Base-by-base conservation (phyloP, 2,113 vertebrate genomes). In the Chrysochloris asiatica region DNA sequence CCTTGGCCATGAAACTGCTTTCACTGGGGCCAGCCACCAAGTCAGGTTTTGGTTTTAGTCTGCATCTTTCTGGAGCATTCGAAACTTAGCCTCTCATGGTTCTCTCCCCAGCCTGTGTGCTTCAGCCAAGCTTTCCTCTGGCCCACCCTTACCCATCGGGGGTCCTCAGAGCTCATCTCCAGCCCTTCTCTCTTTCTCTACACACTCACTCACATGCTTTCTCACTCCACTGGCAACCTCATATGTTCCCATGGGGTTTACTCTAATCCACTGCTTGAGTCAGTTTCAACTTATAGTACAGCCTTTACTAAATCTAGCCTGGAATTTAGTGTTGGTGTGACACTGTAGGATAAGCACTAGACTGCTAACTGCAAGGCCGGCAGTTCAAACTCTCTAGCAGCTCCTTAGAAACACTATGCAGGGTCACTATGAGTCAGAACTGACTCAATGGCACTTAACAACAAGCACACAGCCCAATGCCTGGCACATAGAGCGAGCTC, bases 41-140 rank as follows among this genome's bases (percentile, higher is more conserved):
- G 54, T 26, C 52, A 33, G 45, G 50, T 19, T 50, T 61, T 56
- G 3, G 24, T 81, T 80, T 69, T 59, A 17, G 2, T 2, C 56
- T 3, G 3, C 2, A 11, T 41, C 9, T 9, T 38, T 4, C 67
- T 3, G 28, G 13, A 3, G 67, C 56, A 3, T 7, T 1, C 0
- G 30, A 76, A n/a, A 2, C 61, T 89, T 21, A 0, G 13, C 41
- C 16, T 22, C 30, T 24, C 13, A 3, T 6, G 8, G 19, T 17
- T 36, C 71, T 82, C 10, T 48, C 22, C 54, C 45, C 50, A 4
- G n/a, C 50, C 43, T 71, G 26, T 54, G 54, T 11, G 52, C 21
- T 45, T 41, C 10, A 41, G 36, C 38, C 36, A 36, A 24, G 19
- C 12, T 13, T 36, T 36, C n/a, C n/a, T n/a, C n/a, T n/a, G n/a